phyloP scores from a whole-genome alignment of 2,113 vertebrate species.

The Hirundichthys speculiger region DNA sequence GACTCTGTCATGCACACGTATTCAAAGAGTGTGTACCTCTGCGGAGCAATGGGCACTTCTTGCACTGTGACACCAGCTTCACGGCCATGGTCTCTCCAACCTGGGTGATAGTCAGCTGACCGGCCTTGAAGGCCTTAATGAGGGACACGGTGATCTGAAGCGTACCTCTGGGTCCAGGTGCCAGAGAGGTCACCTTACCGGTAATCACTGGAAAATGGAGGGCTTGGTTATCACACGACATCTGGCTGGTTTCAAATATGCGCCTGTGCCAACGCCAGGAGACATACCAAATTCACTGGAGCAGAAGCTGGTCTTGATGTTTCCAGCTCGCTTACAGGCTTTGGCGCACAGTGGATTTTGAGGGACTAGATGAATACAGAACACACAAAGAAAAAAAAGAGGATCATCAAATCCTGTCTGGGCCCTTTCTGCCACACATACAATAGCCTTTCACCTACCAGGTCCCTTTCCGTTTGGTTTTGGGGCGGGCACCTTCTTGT shows the following conservation, averaged over 20 bases:
- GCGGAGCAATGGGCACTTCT: constrained; percentile 82
- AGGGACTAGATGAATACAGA: constrained; percentile 32
- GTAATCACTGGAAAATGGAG: constrained; percentile 81
- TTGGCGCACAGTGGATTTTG: constrained; percentile 76
- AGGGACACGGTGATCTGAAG: constrained; percentile 75
- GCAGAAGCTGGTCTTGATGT: constrained; percentile 86
- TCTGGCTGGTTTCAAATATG: background rate
- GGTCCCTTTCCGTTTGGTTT: constrained; percentile 49
- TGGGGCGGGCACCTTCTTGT: background rate
- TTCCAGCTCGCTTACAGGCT: constrained; percentile 82
- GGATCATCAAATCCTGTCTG: background rate
- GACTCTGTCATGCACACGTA: background rate
- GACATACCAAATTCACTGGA: constrained; percentile 86
- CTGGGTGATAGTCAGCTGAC: constrained; percentile 80
- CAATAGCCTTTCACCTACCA: constrained; percentile 45
- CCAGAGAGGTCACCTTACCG: constrained; percentile 79
- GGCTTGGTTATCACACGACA: constrained; percentile 1
- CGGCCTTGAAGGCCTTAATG: constrained; percentile 82
- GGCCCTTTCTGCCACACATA: background rate
- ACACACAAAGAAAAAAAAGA: background rate
- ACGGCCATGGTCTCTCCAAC: constrained; percentile 76
- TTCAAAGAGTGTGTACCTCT: constrained; percentile 59
- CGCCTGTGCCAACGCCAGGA: background rate
- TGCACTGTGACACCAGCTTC: constrained; percentile 84
- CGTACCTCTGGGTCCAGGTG: constrained; percentile 71